Evolutionary conservation across 1,140 invertebrate genomes (phyloP), one percentile per base, ranked within the genome.

Genomic region (Zophobas atratus): DNA sequence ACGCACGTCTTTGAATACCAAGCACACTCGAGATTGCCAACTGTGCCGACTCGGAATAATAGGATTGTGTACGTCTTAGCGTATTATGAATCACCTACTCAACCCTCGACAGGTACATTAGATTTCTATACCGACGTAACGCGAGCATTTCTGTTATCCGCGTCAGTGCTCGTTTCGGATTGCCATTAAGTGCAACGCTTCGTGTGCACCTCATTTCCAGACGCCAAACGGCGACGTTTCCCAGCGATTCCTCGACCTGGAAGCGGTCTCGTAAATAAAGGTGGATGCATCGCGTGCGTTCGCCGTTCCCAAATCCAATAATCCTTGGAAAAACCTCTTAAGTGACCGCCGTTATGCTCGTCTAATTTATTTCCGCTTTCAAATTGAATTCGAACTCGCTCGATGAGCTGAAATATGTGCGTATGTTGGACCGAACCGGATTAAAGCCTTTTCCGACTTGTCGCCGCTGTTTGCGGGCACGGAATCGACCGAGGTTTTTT

Each of bases 301-400:
- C 67, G 46, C 41, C 55, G 34, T 46, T 48, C 73, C 63, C n/a
- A 49, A 73, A 79, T 56, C 78, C 78, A 79, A 79, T 79, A 79
- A 77, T 67, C 75, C 73, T 72, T 77, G 33, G 53, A 77, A 67
- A 72, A 77, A 76, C 57, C 75, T 77, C 71, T 74, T 56, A 76
- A 79, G 46, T 79, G 78, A 79, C 75, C 78, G 71, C 75, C 56
- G 70, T 79, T 79, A 77, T 79, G 39, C 55, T 49, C 57, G 33
- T 63, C 70, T 79, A 79, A 79, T 79, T 79, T 79, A 79, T 79
- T 74, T 77, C 75, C 75, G 48, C 34, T 77, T 60, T 79, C 70
- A 67, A 79, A 79, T 79, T 79, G 70, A 79, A 77, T 79, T 79
- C 70, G 70, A 71, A 35, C 51, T 51, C 49, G 49, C 8, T 39